A percentile compares a stretch with the other conserved stretches of the same genome.
phyloP scores from a whole-genome alignment of 2,888 invertebrate species.

The Matsumyia berberina region DNA sequence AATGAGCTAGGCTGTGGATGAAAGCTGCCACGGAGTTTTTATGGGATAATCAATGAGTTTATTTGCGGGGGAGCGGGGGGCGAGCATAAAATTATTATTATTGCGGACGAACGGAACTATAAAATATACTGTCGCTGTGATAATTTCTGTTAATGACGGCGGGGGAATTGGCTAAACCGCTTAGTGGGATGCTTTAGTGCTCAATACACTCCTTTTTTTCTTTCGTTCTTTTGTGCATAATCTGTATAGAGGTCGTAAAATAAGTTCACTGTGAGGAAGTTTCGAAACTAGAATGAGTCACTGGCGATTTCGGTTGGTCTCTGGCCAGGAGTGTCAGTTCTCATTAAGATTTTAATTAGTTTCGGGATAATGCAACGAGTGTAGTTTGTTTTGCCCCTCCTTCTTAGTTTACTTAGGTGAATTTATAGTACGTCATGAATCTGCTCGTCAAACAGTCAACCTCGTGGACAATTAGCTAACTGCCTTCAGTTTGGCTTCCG shows the following conservation, averaged over 20 bases:
- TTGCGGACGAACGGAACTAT: conserved; percentile 22
- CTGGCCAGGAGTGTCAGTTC: too few species aligned
- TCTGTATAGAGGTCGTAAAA: neutral
- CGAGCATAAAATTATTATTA: conserved; percentile 56
- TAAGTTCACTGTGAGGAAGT: neutral
- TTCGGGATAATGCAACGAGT: too few species aligned
- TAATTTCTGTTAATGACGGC: conserved; percentile 35
- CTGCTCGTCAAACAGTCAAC: too few species aligned
- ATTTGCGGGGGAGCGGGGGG: neutral
- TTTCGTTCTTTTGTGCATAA: neutral
- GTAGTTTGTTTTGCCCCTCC: too few species aligned
- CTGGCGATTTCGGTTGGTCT: too few species aligned
- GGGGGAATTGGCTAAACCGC: conserved; percentile 8
- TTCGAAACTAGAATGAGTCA: too few species aligned
- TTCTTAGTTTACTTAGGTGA: too few species aligned
- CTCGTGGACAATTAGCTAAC: too few species aligned
- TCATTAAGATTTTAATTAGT: too few species aligned
- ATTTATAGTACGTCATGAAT: too few species aligned
- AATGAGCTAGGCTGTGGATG: conserved; percentile 1
- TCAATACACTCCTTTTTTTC: conserved; percentile 1
- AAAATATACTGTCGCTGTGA: conserved; percentile 32
- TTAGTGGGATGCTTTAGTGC: neutral
- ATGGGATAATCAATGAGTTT: conserved; percentile 67
- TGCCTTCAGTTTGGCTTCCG: too few species aligned
- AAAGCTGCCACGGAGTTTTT: conserved; percentile 5